phyloP scores from a whole-genome alignment of 2,888 invertebrate species.

The Polydesmus complanatus region DNA sequence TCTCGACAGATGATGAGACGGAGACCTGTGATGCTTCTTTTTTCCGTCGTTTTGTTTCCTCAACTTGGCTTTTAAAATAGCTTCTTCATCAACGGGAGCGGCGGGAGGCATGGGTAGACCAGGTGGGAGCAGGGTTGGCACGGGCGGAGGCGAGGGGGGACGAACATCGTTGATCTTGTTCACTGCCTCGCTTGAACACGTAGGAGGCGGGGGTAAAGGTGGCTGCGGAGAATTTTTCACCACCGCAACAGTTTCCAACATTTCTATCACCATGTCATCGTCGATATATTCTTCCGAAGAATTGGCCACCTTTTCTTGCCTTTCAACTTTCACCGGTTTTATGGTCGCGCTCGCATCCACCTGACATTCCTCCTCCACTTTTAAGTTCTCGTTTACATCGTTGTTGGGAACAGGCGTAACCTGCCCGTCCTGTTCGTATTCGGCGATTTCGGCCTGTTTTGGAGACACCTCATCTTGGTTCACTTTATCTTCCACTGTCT shows the following conservation, averaged over 20 bases:
- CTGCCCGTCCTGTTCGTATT: not conserved
- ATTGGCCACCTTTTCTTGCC: constrained; percentile 16
- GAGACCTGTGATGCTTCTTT: not conserved
- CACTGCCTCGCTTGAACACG: too few species aligned
- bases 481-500: constrained; percentile 41
- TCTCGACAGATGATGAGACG: constrained; percentile 38
- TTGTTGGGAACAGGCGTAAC: not conserved
- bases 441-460: constrained; percentile 20
- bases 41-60: not conserved
- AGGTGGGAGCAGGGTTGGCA: not conserved
- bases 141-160: not conserved
- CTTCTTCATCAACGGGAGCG: constrained; percentile 3
- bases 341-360: not conserved
- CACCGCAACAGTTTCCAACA: not conserved
- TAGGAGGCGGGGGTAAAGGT: constrained; percentile 19
- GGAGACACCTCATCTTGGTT: constrained; percentile 13
- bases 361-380: not conserved
- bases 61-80: not conserved
- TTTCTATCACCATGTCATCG: not conserved
- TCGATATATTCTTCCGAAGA: constrained; percentile 18
- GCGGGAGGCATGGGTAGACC: constrained; percentile 15
- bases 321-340: not conserved
- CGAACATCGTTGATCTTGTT: not conserved
- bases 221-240: constrained; percentile 7
- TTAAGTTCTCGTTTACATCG: not conserved